Base-by-base conservation (phyloP, 2,797 vertebrate species). In the Amniataba percoides region DNA sequence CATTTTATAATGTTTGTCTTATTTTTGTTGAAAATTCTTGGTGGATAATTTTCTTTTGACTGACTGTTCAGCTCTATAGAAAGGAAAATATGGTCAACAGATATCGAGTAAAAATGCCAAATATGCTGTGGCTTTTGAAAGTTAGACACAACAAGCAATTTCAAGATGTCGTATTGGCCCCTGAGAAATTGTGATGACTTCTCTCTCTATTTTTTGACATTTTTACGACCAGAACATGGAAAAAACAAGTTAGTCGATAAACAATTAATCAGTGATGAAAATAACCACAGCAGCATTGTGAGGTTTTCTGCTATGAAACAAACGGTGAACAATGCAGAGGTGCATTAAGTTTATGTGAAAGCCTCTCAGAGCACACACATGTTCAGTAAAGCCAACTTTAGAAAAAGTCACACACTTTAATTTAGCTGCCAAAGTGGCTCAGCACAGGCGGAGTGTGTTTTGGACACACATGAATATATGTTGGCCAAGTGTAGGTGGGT, bases 391-490 rank as follows among this genome's bases (percentile, higher is more conserved):
- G 69, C 45, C 53, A 74, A 64, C 25, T 25, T 0, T 0, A 60
- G 43, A 72, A 75, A 48, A 53, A 40, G 39, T 52, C 69, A 49
- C 56, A 78, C 19, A 58, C 70, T 66, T 76, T 51, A 9, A 64
- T 76, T 77, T 43, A 46, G 43, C 53, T 77, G 80, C 73, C 77
- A 75, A 40, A 80, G 63, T 52, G 57, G 23, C 61, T 62, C 36
- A 45, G 80, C 45, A 23, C 27, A 40, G 66, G 60, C 66, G 51
- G 58, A 60, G 90, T 92, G 74, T 92, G 56, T 88, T 85, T 94
- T 93, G 92, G 90, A 93, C 42, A 46, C 7, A 51, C 15, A 7
- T 74, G 70, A 18, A 87, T 89, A 81, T 89, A 63, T 80, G 53
- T 84, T 90, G 87, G 92, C 89, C 58, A 49, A 72, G 77, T 80